Base-by-base conservation (phyloP, 1,140 invertebrate genomes). In the Nymphalis io region DNA sequence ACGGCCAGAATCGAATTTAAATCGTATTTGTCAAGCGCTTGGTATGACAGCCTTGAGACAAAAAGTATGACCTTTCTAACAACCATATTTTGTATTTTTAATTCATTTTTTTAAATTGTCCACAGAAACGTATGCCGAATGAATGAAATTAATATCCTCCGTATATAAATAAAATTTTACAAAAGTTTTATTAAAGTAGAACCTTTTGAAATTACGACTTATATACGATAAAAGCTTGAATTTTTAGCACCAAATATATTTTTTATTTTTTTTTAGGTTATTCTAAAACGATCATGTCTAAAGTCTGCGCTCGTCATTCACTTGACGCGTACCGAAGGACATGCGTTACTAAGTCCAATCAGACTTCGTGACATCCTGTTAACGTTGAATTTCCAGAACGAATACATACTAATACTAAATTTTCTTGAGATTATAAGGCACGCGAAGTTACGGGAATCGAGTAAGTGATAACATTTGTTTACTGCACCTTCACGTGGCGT, bases 301-400 rank as follows among this genome's bases (percentile, higher is more conserved):
- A 39, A 27, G 38, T 60, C 16, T 64, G 44, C 20, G 18, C 46
- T 51, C 16, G 18, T 51, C 40, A 57, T 60, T 74, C 77, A 75
- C 74, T 74, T 78, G 80, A 83, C 82, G 81, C 76, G 70, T 51
- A 76, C 61, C 21, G 83, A 85, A 88, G 87, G 87, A 87, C 85
- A 77, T 81, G 83, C 82, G 83, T 87, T 78, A 78, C 80, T 78
- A 70, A 69, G 74, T 72, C 68, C 62, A 71, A 60, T 42, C 57
- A 61, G 44, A 60, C 58, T 33, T 78, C 81, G 82, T 84, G 82
- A 84, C 81, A 84, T 86, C 82, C 84, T 84, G 84, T 72, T 75
- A 74, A 73, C 68, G 60, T 66, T 73, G 74, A 68, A 70, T 74
- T 69, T 72, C 42, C 63, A 68, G 61, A 70, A 77, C 62, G 67